phyloP scores from a whole-genome alignment of 53 echinoderm and acorn worm species.

The Apostichopus leukothele region DNA sequence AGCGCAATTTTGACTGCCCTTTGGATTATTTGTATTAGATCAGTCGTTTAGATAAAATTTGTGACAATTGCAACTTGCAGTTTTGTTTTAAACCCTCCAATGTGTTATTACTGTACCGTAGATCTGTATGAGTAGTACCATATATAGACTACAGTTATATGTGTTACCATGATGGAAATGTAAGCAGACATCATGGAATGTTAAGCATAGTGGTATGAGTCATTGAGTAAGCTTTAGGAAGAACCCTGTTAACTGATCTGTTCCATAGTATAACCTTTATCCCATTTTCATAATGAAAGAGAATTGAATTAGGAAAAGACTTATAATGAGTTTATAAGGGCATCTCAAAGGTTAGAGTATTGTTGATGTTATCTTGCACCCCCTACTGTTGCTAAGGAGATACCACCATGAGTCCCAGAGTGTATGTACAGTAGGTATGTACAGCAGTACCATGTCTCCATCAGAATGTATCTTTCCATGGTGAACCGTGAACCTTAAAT shows the following conservation, averaged over 20 bases:
- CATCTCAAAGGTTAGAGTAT: constrained; percentile 15
- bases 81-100: no score
- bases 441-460: no score
- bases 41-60: no score
- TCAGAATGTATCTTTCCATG: no score
- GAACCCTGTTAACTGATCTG: constrained; percentile 30
- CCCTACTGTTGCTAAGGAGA: background rate
- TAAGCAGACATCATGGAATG: background rate
- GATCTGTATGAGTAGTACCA: no score
- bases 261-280: constrained; percentile 4
- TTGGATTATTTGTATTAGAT: no score
- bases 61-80: no score
- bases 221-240: constrained; percentile 4
- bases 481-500: no score
- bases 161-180: background rate
- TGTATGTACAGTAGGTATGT: no score
- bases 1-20: no score
- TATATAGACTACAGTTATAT: no score
- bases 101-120: no score
- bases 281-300: background rate
- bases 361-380: constrained; percentile 21
- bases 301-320: background rate
- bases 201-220: background rate
- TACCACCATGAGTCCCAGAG: background rate
- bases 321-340: background rate